Conservation (phyloP, 1,140 invertebrate genomes). For the Danaus plexippus region DNA sequence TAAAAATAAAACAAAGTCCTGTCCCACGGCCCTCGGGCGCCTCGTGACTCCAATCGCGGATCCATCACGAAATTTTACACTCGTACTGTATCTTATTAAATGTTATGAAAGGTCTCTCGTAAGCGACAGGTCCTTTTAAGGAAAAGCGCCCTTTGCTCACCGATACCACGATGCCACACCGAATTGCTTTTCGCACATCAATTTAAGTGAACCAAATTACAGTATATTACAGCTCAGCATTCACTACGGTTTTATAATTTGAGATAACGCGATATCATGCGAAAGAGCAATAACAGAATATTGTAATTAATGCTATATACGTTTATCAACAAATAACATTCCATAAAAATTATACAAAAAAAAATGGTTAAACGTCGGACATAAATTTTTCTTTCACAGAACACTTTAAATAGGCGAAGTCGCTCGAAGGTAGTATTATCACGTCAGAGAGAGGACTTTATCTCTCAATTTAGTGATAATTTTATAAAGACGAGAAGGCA, state of each 20-base stretch:
- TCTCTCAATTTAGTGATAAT: constrained; percentile 64
- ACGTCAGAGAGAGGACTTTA: constrained; percentile 47
- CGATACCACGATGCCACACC: constrained; percentile 23
- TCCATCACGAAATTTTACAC: constrained; percentile 64
- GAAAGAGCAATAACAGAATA: too few relatives aligned
- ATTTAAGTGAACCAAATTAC: constrained; percentile 6
- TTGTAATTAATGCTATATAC: too few relatives aligned
- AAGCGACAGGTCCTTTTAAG: constrained; percentile 59
- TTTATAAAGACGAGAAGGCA: constrained; percentile 53
- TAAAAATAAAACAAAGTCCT: constrained; percentile 55
- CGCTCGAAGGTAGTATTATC: constrained; percentile 41
- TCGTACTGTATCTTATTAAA: constrained; percentile 63
- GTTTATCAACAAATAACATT: too few relatives aligned
- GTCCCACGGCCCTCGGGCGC: constrained; percentile 51
- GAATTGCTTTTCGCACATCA: constrained; percentile 10
- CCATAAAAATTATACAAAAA: too few relatives aligned
- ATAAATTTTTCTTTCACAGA: constrained; percentile 9
- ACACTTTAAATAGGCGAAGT: constrained; percentile 33
- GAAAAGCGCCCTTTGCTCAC: constrained; percentile 38
- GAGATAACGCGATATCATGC: too few relatives aligned
- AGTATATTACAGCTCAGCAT: neutral
- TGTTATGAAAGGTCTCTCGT: constrained; percentile 61
- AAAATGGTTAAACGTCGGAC: constrained; percentile 4
- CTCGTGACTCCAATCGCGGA: constrained; percentile 59
- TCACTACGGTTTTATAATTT: too few relatives aligned